Conservation (phyloP, 2,888 invertebrate genomes). For the Pterostichus madidus region DNA sequence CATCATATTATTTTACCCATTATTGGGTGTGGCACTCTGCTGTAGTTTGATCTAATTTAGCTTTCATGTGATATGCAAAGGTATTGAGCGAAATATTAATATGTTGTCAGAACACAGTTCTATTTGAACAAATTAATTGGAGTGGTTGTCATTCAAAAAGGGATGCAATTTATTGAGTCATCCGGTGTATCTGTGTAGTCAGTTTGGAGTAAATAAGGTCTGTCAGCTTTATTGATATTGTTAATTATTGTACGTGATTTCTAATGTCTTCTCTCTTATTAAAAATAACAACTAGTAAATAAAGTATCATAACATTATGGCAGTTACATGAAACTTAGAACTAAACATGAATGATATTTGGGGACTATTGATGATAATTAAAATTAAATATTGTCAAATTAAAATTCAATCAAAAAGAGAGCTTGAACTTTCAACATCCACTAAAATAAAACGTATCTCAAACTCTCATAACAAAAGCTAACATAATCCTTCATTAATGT, state of each 20-base stretch:
- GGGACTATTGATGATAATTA: conserved; percentile 7
- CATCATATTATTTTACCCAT: too few relatives aligned
- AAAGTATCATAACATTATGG: conserved; percentile 40
- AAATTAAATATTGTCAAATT: conserved; percentile 48
- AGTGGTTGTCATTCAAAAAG: too few relatives aligned
- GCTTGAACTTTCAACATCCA: not conserved
- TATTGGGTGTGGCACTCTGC: too few relatives aligned
- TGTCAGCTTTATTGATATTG: not conserved
- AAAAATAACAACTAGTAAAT: too few relatives aligned
- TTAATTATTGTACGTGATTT: conserved; percentile 15
- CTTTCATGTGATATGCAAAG: too few relatives aligned
- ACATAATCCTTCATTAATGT: conserved; percentile 71
- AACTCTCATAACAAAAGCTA: conserved; percentile 24
- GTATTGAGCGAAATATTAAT: too few relatives aligned
- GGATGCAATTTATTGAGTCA: too few relatives aligned
- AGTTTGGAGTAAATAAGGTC: not conserved
- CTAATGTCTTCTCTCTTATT: not conserved
- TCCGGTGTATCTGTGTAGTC: not conserved
- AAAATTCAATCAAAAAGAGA: conserved; percentile 30
- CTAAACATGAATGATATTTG: conserved; percentile 34
- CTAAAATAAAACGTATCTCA: not conserved
- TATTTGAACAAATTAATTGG: too few relatives aligned
- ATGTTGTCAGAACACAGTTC: too few relatives aligned
- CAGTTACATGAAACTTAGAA: conserved; percentile 58
- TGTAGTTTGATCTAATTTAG: too few relatives aligned